Base-by-base conservation (phyloP, 2,797 vertebrate species). In the Anguilla pacifica region DNA sequence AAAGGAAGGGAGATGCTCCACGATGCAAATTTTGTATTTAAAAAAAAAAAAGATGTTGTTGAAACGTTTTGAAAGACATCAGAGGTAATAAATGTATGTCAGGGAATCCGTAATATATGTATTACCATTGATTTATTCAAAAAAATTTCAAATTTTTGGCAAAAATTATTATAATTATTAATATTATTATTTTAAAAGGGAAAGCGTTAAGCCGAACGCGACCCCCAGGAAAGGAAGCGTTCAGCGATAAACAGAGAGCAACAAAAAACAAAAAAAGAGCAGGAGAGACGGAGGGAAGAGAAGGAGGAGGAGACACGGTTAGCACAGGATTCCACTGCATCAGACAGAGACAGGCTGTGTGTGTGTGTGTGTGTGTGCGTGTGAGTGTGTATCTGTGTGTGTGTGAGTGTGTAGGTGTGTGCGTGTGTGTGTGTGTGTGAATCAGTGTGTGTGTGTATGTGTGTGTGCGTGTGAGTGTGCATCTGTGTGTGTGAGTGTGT, bases 231-330 rank as follows among this genome's bases (percentile, higher is more conserved):
- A 31, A 87, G 59, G 1, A 7, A 85, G 89, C 0, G n/a, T 57
- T 87, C 6, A 53, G 57, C 61, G 83, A 81, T 59, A 59, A 22
- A 86, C 72, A 90, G 87, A 88, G 84, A 91, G 85, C 85, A 88
- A 57, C 79, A 59, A 91, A 88, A 90, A 91, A 92, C 91, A 93
- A 87, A 88, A 91, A 95, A 94, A 96, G 91, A 88, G 86, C 93
- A 93, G 94, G 93, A 94, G 93, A 93, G 35, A 35, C 35, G 35
- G 35, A 35, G 35, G 35, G 91, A 95, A 92, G 61, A 93, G 90
- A 90, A 82, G 90, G 85, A 90, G 90, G 88, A 88, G 79, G 59
- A 86, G 88, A 85, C 35, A 90, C 64, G 22, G 55, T 93, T 90
- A 93, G 85, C 90, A 43, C 84, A 82, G 70, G 39, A 64, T 81